Evolutionary conservation across 2,888 invertebrate genomes (phyloP), one percentile per base, ranked within the genome.

Genomic region (Parthenolecanium corni): DNA sequence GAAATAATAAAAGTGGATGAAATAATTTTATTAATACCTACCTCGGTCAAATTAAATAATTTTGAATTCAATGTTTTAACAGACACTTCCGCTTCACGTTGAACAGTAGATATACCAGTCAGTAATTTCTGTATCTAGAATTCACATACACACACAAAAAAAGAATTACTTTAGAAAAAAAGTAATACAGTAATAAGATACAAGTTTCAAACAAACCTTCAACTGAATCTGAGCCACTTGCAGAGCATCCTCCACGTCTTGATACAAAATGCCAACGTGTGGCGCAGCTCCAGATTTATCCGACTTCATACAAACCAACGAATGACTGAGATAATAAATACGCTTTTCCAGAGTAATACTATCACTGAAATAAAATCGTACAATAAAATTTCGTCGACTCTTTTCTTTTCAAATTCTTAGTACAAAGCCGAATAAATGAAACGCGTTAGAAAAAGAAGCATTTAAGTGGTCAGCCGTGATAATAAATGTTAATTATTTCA

Each of bases 241-340:
- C 72, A 86, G 83, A 74, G 90, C 91, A 75, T 96, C 96, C 74
- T 94, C 92, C 56, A 95, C 76, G 70, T 93, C 89, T 68, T 89
- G 85, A 64, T 93, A 77, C 71, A 91, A 83, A 64, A 89, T 85
- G 1, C 84, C 89, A 71, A 82, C 79, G 70, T 79, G 80, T 49
- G 82, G 82, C 11, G 86, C 82, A 18, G 65, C 64, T 49, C 66
- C 65, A 1, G 65, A 66, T 24, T 65, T 66, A 69, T 88, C 89
- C 69, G 93, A 92, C 64, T 95, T 83, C 81, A 95, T 89, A 74
- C 95, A 95, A 79, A 96, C 89, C 66, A 95, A 88, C 40, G 96
- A 94, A 68, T 93, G 81, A 0, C 93, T 90, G 70, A 98, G 77
- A 77, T 95, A 94, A 70, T 89, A 85, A 68, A 95, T 82, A 67